These are phyloP conservation scores for Sebastes minor DNA, from an alignment of 2,797 vertebrate species.

Conservation along the genomic window DNA sequence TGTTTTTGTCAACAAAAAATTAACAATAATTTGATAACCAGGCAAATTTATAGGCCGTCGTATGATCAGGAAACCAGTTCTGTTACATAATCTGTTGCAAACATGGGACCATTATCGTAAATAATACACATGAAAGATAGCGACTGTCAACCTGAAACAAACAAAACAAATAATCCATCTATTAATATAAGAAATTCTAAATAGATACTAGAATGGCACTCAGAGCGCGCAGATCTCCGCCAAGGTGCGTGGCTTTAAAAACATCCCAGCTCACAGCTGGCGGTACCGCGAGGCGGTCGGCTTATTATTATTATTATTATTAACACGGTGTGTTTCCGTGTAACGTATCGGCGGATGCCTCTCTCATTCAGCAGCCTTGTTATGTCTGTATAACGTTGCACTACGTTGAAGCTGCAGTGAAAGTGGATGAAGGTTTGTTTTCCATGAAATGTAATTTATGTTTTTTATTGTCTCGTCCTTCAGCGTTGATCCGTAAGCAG, in stretches of 20 bases:
- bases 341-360: too few species aligned
- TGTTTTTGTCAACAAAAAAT: neutral
- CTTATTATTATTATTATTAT: too few species aligned
- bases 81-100: neutral
- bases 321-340: too few species aligned
- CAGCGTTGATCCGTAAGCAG: conserved; percentile 91
- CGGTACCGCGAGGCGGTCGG: too few species aligned
- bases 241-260: too few species aligned
- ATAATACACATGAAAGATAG: neutral
- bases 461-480: neutral
- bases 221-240: too few species aligned
- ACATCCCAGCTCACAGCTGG: too few species aligned
- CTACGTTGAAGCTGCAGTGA: neutral
- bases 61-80: neutral
- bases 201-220: too few species aligned
- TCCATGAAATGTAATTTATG: neutral
- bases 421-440: neutral
- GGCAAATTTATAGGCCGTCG: neutral
- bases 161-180: neutral
- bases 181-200: neutral
- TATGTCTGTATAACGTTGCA: too few species aligned
- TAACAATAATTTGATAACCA: neutral
- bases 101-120: neutral
- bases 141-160: neutral
- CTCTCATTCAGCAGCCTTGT: too few species aligned